Percentiles rank a stretch among this genome's conserved stretches.
Evolutionary conservation across 2,113 vertebrate species (phyloP).

Genomic region (Rhinopomastus cyanomelas): DNA sequence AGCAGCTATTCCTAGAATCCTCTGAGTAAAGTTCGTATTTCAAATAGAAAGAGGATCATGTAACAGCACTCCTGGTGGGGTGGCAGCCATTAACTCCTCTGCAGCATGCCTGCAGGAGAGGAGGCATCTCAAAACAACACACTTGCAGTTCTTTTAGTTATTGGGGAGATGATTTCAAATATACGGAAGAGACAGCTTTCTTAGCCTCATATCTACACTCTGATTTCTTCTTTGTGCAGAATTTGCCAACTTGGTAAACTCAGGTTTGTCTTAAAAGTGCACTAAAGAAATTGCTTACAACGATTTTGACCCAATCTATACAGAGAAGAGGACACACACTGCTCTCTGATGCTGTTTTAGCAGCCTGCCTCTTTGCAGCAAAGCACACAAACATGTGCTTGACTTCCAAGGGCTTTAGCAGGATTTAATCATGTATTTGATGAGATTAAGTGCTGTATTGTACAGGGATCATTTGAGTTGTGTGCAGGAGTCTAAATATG

Average conservation of each 20-base stretch:
- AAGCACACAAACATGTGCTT: background rate
- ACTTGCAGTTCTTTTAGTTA: conserved; percentile 8
- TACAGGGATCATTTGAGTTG: background rate
- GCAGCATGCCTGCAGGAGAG: conserved; percentile 9
- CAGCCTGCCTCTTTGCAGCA: background rate
- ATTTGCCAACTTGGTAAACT: background rate
- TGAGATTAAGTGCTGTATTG: background rate
- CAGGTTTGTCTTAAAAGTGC: background rate
- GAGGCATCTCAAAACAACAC: conserved; percentile 21
- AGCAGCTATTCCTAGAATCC: conserved; percentile 65
- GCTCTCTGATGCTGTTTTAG: background rate
- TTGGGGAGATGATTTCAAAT: background rate
- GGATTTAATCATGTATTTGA: background rate
- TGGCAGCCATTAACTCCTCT: conserved; percentile 34
- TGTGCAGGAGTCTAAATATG: background rate
- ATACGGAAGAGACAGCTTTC: background rate
- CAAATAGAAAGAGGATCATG: conserved; percentile 59
- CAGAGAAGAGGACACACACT: background rate
- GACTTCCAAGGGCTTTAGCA: background rate
- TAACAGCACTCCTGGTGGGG: conserved; percentile 20
- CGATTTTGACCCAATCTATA: background rate
- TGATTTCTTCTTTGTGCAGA: background rate
- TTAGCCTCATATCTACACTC: background rate
- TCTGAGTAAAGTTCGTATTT: conserved; percentile 61
- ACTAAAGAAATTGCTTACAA: background rate